Evolutionary conservation across 2,888 invertebrate species (phyloP).

Genomic region (Scaptomyza parva): DNA sequence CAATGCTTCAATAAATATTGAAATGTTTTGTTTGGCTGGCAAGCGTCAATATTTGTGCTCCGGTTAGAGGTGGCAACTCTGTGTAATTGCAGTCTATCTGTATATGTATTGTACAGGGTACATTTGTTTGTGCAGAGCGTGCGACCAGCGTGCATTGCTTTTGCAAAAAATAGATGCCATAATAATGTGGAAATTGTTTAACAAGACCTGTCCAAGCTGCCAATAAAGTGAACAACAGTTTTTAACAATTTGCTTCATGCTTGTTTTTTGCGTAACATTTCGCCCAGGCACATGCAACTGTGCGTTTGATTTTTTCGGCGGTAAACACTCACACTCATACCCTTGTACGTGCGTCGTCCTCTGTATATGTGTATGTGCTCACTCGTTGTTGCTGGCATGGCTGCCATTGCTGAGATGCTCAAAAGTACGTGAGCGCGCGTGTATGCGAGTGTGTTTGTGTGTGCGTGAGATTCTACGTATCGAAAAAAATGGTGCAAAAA

Average conservation of each 20-base stretch:
- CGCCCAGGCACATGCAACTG: slow-evolving; percentile 75
- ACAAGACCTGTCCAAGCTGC: slow-evolving; percentile 22
- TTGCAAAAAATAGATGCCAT: slow-evolving; percentile 53
- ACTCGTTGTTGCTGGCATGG: slow-evolving; percentile 69
- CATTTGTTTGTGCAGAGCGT: slow-evolving; percentile 78
- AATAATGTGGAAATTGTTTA: slow-evolving; percentile 38
- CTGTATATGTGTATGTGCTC: slow-evolving; percentile 47
- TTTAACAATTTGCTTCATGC: slow-evolving; percentile 30
- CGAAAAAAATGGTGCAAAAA: slow-evolving; percentile 84
- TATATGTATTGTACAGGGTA: slow-evolving; percentile 71
- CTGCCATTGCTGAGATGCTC: slow-evolving; percentile 68
- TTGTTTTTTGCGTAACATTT: slow-evolving; percentile 71
- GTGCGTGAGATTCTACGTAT: slow-evolving; percentile 81
- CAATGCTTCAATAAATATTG: not conserved
- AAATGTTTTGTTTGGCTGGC: not conserved
- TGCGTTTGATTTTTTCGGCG: slow-evolving; percentile 80
- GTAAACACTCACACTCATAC: slow-evolving; percentile 80
- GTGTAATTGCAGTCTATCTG: slow-evolving; percentile 80
- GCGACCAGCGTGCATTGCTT: slow-evolving; percentile 67
- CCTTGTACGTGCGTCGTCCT: slow-evolving; percentile 64
- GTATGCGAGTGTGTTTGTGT: slow-evolving; percentile 51
- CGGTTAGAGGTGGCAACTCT: slow-evolving; percentile 68
- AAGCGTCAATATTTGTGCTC: slow-evolving; percentile 25
- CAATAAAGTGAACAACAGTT: slow-evolving; percentile 35
- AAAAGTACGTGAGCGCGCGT: slow-evolving; percentile 55